Evolutionary conservation across 2,113 vertebrate genomes (phyloP).

Genomic region (Chaetura pelagica): DNA sequence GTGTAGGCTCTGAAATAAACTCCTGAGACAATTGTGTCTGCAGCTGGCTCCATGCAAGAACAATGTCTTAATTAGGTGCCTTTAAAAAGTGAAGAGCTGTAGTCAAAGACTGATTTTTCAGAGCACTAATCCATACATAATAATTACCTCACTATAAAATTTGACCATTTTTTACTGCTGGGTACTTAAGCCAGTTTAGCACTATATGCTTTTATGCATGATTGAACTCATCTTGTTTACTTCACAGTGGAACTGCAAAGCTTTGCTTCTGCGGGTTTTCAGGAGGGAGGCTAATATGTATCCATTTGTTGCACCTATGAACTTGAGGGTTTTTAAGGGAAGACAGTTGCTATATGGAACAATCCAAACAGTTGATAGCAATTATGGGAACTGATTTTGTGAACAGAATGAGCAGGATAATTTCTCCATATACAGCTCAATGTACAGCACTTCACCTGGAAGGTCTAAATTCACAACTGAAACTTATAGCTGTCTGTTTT

Average conservation of each 20-base stretch:
- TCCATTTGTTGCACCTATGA: neutral
- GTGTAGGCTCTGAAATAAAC: neutral
- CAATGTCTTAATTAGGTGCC: rapidly evolving
- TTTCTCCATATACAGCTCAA: neutral
- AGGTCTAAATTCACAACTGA: neutral
- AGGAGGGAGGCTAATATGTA: neutral
- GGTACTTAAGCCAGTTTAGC: neutral
- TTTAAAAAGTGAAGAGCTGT: neutral
- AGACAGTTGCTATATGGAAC: neutral
- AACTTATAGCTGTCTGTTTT: neutral
- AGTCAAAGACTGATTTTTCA: constrained; percentile 2
- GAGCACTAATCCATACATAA: neutral
- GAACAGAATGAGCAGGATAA: neutral
- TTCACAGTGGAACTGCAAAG: neutral
- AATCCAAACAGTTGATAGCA: neutral
- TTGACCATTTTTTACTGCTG: neutral
- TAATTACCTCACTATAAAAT: constrained; percentile 14
- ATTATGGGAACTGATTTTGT: neutral
- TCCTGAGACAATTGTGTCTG: neutral
- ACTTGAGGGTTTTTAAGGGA: rapidly evolving
- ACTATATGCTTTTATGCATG: neutral
- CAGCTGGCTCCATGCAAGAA: neutral
- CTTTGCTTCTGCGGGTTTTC: neutral
- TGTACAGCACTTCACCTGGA: neutral
- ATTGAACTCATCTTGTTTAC: neutral